A percentile compares a stretch with the other conserved stretches of the same genome.
These are phyloP conservation scores for Fabriciana adippe DNA, from an alignment of 2,888 invertebrate species.

Conservation along the genomic window DNA sequence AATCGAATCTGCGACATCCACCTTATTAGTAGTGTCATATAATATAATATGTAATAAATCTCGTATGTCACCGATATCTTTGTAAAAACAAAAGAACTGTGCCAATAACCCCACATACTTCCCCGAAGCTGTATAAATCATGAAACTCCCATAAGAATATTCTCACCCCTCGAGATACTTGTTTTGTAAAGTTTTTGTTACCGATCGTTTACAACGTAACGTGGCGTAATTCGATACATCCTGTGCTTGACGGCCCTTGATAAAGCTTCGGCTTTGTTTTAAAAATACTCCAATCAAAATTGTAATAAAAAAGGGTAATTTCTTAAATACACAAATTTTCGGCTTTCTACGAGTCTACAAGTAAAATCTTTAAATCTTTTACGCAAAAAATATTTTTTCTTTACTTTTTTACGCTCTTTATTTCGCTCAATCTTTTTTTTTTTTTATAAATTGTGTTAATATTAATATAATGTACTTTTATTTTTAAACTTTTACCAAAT, in stretches of 20 bases:
- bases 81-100: conserved; percentile 38
- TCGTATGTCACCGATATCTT: conserved; percentile 28
- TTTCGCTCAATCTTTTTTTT: too few species aligned
- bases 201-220: conserved; percentile 77
- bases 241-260: conserved; percentile 64
- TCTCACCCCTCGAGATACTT: conserved; percentile 66
- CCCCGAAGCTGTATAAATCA: conserved; percentile 76
- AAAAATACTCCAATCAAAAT: conserved; percentile 25
- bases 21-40: too few species aligned
- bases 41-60: not conserved
- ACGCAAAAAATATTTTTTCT: too few species aligned
- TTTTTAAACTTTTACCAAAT: too few species aligned
- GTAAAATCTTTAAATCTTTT: too few species aligned
- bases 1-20: too few species aligned
- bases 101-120: conserved; percentile 57
- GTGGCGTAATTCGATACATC: conserved; percentile 78
- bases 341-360: too few species aligned
- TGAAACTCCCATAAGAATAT: conserved; percentile 68
- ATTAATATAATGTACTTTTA: too few species aligned
- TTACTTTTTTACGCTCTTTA: too few species aligned
- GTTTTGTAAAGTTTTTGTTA: conserved; percentile 64
- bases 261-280: conserved; percentile 44
- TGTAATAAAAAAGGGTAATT: conserved; percentile 10
- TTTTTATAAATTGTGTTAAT: too few species aligned
- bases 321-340: not conserved